phyloP scores from a whole-genome alignment of 2,888 invertebrate genomes.

The Tiphia femorata region DNA sequence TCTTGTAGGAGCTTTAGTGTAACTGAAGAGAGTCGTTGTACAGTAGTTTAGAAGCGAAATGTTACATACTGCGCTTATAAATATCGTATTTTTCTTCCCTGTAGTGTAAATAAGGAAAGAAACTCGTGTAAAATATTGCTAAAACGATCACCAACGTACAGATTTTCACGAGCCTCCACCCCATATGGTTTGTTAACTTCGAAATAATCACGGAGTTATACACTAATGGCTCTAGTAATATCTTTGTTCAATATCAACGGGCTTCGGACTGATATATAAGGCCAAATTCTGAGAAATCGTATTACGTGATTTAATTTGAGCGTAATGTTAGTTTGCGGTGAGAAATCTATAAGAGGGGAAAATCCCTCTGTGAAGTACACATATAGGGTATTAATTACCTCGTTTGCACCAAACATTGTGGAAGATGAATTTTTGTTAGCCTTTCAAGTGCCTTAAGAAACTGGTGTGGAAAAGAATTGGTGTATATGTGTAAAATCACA shows the following conservation, averaged over 20 bases:
- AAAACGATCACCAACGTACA: background rate
- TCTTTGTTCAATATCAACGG: too few species aligned
- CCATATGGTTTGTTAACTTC: too few species aligned
- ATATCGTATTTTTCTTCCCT: conserved; percentile 28
- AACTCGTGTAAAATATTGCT: conserved; percentile 6
- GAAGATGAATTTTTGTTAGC: conserved; percentile 31
- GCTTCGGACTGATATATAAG: too few species aligned
- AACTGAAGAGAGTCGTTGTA: conserved; percentile 40
- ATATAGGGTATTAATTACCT: background rate
- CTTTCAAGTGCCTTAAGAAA: conserved; percentile 51
- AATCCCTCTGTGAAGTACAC: too few species aligned
- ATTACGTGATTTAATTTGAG: background rate
- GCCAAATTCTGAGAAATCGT: too few species aligned
- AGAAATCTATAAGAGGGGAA: background rate
- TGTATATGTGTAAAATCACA: background rate
- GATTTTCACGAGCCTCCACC: too few species aligned
- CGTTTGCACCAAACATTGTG: background rate
- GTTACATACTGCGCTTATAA: conserved; percentile 17
- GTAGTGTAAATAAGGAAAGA: conserved; percentile 34
- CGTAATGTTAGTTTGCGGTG: background rate
- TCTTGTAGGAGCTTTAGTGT: conserved; percentile 32
- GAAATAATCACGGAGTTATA: too few species aligned
- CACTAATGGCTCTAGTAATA: too few species aligned
- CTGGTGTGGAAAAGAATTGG: conserved; percentile 27
- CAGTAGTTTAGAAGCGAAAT: conserved; percentile 38